phyloP scores from a whole-genome alignment of 2,113 vertebrate species.

The Phyllostomus hastatus region DNA sequence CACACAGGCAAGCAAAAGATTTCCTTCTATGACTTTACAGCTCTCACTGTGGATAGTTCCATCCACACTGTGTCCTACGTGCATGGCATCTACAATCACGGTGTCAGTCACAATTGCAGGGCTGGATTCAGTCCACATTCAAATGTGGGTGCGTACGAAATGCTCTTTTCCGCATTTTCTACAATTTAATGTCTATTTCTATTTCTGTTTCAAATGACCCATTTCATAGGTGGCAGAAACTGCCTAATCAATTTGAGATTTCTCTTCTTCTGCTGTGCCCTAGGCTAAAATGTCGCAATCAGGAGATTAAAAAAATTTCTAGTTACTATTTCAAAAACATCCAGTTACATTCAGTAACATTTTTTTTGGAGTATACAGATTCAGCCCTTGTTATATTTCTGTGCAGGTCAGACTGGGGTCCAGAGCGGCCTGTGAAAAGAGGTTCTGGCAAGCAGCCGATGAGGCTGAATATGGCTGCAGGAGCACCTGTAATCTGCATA shows the following conservation, averaged over 20 bases:
- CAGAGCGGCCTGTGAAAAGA: not conserved
- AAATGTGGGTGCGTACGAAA: not conserved
- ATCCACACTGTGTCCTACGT: not conserved
- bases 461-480: not conserved
- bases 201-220: not conserved
- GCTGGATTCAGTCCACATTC: not conserved
- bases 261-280: not conserved
- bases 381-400: not conserved
- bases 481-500: not conserved
- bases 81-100: not conserved
- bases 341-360: not conserved
- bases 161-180: not conserved
- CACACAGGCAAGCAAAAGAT: not conserved
- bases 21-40: not conserved
- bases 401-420: not conserved
- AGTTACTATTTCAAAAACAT: slow-evolving; percentile 17
- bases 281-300: not conserved
- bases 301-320: not conserved
- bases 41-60: not conserved
- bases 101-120: not conserved
- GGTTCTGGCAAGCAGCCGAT: not conserved
- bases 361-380: not conserved
- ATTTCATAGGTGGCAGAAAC: not conserved
- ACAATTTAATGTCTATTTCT: not conserved
- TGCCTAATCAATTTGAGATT: not conserved